Conservation (phyloP, 2,797 vertebrate species). For the Setipinna tenuifilis region DNA sequence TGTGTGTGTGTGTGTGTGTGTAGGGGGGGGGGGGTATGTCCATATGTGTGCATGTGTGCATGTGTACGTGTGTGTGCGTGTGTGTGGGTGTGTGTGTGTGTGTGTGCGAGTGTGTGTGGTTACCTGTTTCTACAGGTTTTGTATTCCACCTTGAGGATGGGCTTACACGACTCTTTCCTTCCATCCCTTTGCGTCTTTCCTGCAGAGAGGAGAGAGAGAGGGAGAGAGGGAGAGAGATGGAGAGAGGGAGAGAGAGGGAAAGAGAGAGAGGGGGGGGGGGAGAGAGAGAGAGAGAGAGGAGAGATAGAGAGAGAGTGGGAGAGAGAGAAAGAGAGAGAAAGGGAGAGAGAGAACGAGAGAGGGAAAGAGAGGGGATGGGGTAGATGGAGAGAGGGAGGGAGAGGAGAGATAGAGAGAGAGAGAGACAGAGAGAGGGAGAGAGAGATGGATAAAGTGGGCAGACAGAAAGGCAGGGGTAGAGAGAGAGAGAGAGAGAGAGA, state of each 20-base stretch:
- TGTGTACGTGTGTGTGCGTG: background rate
- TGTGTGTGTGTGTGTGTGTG: background rate
- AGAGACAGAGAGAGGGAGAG: no score
- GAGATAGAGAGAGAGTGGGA: background rate
- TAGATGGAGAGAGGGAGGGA: background rate
- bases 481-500: no score
- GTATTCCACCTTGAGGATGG: conserved; percentile 97
- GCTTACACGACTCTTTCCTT: conserved; percentile 97
- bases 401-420: background rate
- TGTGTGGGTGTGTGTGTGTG: no score
- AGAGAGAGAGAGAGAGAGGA: conserved; percentile 41
- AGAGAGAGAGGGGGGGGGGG: background rate
- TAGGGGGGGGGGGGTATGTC: background rate
- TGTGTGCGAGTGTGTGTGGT: background rate
- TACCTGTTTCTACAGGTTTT: conserved; percentile 94
- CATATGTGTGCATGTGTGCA: background rate
- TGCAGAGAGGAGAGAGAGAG: conserved; percentile 56
- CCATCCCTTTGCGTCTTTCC: conserved; percentile 94
- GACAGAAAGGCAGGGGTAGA: no score
- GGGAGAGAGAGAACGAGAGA: background rate
- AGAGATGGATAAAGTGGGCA: no score
- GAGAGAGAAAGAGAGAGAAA: background rate
- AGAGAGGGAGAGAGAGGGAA: background rate
- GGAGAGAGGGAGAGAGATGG: background rate
- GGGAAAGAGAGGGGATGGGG: background rate